These are phyloP conservation scores for Netelia fuscicornis DNA, from an alignment of 2,888 invertebrate species.

Conservation along the genomic window DNA sequence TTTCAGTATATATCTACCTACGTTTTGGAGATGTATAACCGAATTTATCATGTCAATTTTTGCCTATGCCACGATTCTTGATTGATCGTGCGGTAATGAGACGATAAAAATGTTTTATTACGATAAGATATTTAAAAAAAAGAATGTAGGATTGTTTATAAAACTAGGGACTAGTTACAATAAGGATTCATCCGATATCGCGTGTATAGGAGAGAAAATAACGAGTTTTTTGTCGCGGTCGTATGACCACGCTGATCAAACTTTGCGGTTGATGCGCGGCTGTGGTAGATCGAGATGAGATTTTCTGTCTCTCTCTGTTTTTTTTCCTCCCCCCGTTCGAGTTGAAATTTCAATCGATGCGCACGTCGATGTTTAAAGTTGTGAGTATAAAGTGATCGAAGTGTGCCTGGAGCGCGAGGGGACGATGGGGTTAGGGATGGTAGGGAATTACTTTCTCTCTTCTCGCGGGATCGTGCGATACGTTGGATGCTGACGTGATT, in stretches of 20 bases:
- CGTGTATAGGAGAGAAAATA: not conserved
- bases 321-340: not conserved
- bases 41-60: not conserved
- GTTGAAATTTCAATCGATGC: constrained; percentile 45
- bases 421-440: too few species aligned
- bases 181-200: not conserved
- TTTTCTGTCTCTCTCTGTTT: constrained; percentile 15
- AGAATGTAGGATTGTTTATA: not conserved
- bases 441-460: too few species aligned
- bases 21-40: not conserved
- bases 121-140: not conserved
- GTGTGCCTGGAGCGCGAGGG: too few species aligned
- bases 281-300: not conserved
- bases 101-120: not conserved
- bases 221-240: constrained; percentile 41
- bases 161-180: constrained; percentile 4
- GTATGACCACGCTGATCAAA: constrained; percentile 38
- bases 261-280: constrained; percentile 34
- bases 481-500: constrained; percentile 46
- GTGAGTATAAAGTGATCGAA: not conserved
- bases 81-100: not conserved
- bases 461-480: constrained; percentile 13
- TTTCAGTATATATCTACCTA: not conserved
- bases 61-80: not conserved
- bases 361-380: not conserved